A percentile compares a stretch with the other conserved stretches of the same genome.
These are phyloP conservation scores for Sorex maritimensis DNA, from an alignment of 2,797 vertebrate species.

Conservation along the genomic window DNA sequence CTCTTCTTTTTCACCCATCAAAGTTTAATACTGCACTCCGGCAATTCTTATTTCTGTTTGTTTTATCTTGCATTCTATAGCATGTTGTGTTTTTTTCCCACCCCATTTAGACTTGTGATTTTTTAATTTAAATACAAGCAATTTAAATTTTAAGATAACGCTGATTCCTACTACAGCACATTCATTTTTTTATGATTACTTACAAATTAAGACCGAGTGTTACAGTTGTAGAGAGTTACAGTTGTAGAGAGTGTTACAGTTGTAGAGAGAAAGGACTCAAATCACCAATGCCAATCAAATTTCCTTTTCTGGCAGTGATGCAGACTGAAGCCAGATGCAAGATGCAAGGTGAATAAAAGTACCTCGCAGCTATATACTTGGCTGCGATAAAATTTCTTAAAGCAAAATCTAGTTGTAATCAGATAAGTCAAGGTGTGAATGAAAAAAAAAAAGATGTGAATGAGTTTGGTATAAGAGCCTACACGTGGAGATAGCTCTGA, in stretches of 20 bases:
- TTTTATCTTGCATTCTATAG: neutral
- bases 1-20: neutral
- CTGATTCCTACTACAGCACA: neutral
- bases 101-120: too few species aligned
- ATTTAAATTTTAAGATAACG: too few species aligned
- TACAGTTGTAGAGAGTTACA: conserved; percentile 20
- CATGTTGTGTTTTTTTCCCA: too few species aligned
- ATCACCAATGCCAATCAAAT: conserved; percentile 39
- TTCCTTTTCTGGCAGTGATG: neutral
- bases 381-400: too few species aligned
- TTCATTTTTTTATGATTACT: neutral
- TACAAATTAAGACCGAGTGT: neutral
- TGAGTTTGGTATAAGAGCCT: conserved; percentile 40
- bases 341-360: too few species aligned
- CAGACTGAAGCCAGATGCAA: too few species aligned
- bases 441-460: conserved; percentile 20
- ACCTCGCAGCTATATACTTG: too few species aligned
- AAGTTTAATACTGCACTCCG: neutral
- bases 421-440: conserved; percentile 46
- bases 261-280: conserved; percentile 51
- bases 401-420: conserved; percentile 63
- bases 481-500: neutral
- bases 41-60: conserved; percentile 7
- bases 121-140: too few species aligned
- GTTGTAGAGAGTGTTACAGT: neutral